Evolutionary conservation across 1,140 invertebrate genomes (phyloP).

Genomic region (Apis laboriosa): DNA sequence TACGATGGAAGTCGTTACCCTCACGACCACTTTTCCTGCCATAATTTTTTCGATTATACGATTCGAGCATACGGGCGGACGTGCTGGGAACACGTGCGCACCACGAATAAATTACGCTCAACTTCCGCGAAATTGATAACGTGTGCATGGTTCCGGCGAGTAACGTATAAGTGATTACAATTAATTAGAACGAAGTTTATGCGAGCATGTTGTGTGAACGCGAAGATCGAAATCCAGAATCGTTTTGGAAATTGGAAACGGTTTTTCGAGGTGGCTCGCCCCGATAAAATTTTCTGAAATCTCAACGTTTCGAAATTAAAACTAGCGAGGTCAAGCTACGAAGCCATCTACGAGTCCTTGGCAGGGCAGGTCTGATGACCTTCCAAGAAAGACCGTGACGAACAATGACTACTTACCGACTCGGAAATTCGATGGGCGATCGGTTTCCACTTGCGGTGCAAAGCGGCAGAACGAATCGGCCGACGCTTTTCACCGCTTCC

Average conservation of each 20-base stretch:
- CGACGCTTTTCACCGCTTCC: not conserved
- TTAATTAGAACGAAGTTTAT: too few species aligned
- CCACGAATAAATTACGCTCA: constrained; percentile 50
- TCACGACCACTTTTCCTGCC: not conserved
- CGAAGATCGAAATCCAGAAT: too few species aligned
- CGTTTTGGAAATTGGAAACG: too few species aligned
- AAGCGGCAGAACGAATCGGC: not conserved
- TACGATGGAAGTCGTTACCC: constrained; percentile 26
- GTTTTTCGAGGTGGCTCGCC: too few species aligned
- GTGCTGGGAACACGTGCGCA: constrained; percentile 33
- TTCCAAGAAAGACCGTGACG: constrained; percentile 49
- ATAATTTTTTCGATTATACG: constrained; percentile 37
- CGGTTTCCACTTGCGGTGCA: not conserved
- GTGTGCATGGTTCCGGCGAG: constrained; percentile 20
- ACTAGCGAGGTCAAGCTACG: not conserved
- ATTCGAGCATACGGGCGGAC: constrained; percentile 49
- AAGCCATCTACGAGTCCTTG: not conserved
- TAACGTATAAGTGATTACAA: too few species aligned
- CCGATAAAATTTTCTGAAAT: too few species aligned
- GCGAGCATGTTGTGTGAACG: too few species aligned
- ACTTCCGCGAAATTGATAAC: constrained; percentile 41
- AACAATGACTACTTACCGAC: constrained; percentile 31
- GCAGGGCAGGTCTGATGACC: constrained; percentile 28
- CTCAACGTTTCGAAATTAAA: constrained; percentile 28
- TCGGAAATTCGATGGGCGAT: constrained; percentile 41